These are phyloP conservation scores for Caenorhabditis sinica DNA, from an alignment of 2,888 invertebrate species.

Conservation along the genomic window DNA sequence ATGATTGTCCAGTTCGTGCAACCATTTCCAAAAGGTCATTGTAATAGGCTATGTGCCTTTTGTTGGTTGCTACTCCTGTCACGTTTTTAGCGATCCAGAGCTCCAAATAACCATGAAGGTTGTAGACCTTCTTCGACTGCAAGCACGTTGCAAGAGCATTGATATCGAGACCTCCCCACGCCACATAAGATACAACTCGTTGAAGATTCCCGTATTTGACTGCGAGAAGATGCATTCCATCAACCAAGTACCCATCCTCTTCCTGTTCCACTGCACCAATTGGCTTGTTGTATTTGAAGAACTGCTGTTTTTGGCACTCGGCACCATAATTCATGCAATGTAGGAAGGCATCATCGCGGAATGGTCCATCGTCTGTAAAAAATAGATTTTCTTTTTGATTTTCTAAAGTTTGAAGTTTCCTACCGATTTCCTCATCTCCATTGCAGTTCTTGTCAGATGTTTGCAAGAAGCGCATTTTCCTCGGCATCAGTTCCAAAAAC, in stretches of 20 bases:
- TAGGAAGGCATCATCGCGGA: slow-evolving; percentile 48
- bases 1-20: neutral
- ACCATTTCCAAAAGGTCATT: neutral
- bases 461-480: neutral
- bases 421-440: no score
- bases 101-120: neutral
- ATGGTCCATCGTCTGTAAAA: slow-evolving; percentile 34
- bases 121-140: neutral
- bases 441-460: neutral
- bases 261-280: neutral
- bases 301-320: slow-evolving; percentile 54
- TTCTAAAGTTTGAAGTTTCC: no score
- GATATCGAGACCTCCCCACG: slow-evolving; percentile 25
- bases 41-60: neutral
- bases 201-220: slow-evolving; percentile 14
- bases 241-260: neutral
- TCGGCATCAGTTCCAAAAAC: slow-evolving; percentile 4
- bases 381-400: neutral
- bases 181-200: neutral
- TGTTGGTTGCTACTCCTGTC: neutral
- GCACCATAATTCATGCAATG: slow-evolving; percentile 54
- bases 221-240: slow-evolving; percentile 23
- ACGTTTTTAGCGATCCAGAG: neutral
- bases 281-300: slow-evolving; percentile 39
- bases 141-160: slow-evolving; percentile 28